Evolutionary conservation across 2,888 invertebrate genomes (phyloP).

Genomic region (Rhagium mordax): DNA sequence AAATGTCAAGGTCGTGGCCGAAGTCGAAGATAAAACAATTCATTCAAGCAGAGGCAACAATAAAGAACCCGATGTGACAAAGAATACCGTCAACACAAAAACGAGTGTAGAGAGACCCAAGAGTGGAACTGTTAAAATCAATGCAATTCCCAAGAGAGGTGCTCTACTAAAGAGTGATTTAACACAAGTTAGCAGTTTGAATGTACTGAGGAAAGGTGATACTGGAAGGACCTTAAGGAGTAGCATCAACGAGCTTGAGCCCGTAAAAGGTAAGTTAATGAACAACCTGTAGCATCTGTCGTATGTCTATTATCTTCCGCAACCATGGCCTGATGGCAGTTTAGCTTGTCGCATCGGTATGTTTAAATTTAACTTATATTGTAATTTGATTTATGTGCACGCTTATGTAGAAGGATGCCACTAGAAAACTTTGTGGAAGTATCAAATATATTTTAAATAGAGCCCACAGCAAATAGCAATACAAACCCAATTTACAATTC

Average conservation of each 20-base stretch:
- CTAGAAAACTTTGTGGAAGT: too few relatives aligned
- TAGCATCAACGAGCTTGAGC: conserved; percentile 4
- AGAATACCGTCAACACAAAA: neutral
- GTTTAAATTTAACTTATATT: too few relatives aligned
- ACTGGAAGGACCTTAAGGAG: conserved; percentile 24
- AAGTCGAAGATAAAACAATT: neutral
- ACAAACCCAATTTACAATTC: too few relatives aligned
- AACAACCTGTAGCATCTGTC: neutral
- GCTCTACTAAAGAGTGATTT: neutral
- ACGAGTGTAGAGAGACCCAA: neutral
- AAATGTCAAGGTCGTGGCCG: conserved; percentile 15
- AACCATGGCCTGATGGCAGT: too few relatives aligned
- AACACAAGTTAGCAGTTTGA: conserved; percentile 18
- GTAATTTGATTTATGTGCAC: too few relatives aligned
- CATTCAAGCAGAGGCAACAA: neutral
- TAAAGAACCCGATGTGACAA: neutral
- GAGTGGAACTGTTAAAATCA: neutral
- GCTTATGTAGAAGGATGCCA: too few relatives aligned
- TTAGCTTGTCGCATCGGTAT: too few relatives aligned
- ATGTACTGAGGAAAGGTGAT: neutral
- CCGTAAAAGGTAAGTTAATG: conserved; percentile 15
- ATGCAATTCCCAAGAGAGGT: conserved; percentile 2
- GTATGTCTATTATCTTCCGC: too few relatives aligned
- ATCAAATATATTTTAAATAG: too few relatives aligned
- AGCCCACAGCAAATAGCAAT: too few relatives aligned